Base-by-base conservation (phyloP, 1,140 invertebrate genomes). In the Dinoponera quadriceps region DNA sequence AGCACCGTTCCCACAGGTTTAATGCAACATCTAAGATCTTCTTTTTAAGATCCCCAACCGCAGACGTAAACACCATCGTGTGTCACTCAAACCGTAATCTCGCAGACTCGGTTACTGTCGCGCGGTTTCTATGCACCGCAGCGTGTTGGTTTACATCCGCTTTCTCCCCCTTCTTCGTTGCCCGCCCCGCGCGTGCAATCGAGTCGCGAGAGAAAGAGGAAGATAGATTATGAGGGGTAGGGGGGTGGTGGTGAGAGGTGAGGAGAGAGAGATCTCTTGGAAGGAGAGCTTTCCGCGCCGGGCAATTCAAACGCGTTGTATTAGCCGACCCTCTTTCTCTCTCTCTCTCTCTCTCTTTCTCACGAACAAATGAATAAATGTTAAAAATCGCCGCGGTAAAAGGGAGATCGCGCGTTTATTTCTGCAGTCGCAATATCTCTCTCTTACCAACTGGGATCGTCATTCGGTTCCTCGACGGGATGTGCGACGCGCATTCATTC, bases 31-130 rank as follows among this genome's bases (percentile, higher is more conserved):
- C 55, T 73, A n/a, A 33, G 22, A 57, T 33, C 51, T 55, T 51
- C 49, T 74, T 86, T 85, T 60, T 62, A 25, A 27, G 49, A 54
- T 3, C 25, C 33, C 71, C 65, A 25, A 82, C 84, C 49, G 22
- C 51, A 69, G 55, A 85, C 84, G 69, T 82, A 86, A 86, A 85
- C 63, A 82, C 27, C 63, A 81, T 69, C 49, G 51, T 59, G 38
- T 63, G 83, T 85, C 83, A 81, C 60, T 86, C 85, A 80, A 82
- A 81, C 49, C 33, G 63, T 48, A 57, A 72, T 65, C 49, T 57
- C 29, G 57, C 29, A 55, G n/a, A 65, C 59, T 54, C 51, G 54
- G 65, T 80, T 80, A 80, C 65, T 71, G 75, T 27, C 38, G 33
- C 60, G 29, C 66, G 71, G 55, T 63, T 63, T 84, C 27, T 25